Percentiles rank a stretch among this genome's conserved stretches.
Conservation (phyloP, 2,888 invertebrate genomes). For the Hirtodrosophila cameraria region DNA sequence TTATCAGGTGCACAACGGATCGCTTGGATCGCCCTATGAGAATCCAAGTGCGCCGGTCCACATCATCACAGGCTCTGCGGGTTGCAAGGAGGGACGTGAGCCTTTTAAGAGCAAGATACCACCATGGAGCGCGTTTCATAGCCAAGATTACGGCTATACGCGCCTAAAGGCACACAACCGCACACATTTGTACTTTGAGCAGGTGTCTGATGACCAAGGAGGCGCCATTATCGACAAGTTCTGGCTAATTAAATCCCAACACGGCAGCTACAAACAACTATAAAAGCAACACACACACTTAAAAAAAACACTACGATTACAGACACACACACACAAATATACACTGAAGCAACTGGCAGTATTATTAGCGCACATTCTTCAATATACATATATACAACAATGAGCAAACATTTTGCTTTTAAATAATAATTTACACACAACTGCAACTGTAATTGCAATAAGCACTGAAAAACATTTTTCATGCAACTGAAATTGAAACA, state of each 20-base stretch:
- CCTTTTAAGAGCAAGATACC: constrained; percentile 86
- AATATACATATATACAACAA: not conserved
- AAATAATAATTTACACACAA: constrained; percentile 1
- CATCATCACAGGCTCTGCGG: constrained; percentile 94
- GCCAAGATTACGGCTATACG: constrained; percentile 96
- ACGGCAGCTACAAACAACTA: constrained; percentile 64
- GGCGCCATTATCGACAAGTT: constrained; percentile 89
- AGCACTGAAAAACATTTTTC: not conserved
- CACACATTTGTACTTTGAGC: constrained; percentile 95
- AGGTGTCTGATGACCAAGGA: constrained; percentile 90
- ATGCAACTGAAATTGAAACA: constrained; percentile 20
- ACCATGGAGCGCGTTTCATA: constrained; percentile 93
- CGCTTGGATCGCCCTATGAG: constrained; percentile 85
- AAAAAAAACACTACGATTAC: not conserved
- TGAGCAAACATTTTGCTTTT: not conserved
- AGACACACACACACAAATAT: constrained; percentile 2
- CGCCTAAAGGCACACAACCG: constrained; percentile 91
- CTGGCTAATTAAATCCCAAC: constrained; percentile 87
- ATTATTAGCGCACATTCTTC: constrained; percentile 62
- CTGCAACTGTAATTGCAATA: constrained; percentile 18
- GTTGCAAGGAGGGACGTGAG: constrained; percentile 94
- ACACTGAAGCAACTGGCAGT: constrained; percentile 53
- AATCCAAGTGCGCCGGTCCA: constrained; percentile 94
- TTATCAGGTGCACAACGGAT: constrained; percentile 89
- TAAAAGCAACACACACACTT: not conserved